Percentiles rank a stretch among this genome's conserved stretches.
phyloP scores from a whole-genome alignment of 2,888 invertebrate genomes.

The Lacanobia oleracea region DNA sequence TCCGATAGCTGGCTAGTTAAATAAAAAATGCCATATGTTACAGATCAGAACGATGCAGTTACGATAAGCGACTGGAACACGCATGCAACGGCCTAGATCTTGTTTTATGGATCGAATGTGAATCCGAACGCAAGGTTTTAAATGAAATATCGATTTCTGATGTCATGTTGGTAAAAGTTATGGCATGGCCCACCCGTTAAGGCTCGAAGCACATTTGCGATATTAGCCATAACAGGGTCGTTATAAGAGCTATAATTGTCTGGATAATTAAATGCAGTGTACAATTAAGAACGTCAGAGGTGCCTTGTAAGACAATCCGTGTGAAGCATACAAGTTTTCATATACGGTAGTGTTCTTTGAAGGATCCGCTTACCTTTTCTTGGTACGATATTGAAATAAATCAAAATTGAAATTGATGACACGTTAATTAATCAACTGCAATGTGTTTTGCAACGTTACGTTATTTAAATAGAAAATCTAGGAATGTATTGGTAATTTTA shows the following conservation, averaged over 20 bases:
- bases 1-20: slow-evolving; percentile 28
- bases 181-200: slow-evolving; percentile 23
- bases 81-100: slow-evolving; percentile 54
- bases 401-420: slow-evolving; percentile 21
- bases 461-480: background rate
- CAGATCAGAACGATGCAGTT: slow-evolving; percentile 49
- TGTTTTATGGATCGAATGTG: slow-evolving; percentile 21
- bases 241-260: slow-evolving; percentile 36
- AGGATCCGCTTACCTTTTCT: slow-evolving; percentile 16
- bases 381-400: slow-evolving; percentile 26
- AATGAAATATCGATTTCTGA: slow-evolving; percentile 46
- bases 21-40: slow-evolving; percentile 50
- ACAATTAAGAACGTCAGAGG: slow-evolving; percentile 48
- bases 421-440: slow-evolving; percentile 19
- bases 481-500: background rate
- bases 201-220: background rate
- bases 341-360: slow-evolving; percentile 35
- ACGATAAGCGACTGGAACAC: slow-evolving; percentile 52
- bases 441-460: background rate
- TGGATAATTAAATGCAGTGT: slow-evolving; percentile 28
- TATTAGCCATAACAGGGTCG: slow-evolving; percentile 7
- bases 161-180: slow-evolving; percentile 23
- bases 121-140: slow-evolving; percentile 44
- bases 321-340: slow-evolving; percentile 38
- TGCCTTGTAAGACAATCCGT: slow-evolving; percentile 40